A percentile compares a stretch with the other conserved stretches of the same genome.
Conservation (phyloP, 2,797 vertebrate genomes). For the Danio choprae region DNA sequence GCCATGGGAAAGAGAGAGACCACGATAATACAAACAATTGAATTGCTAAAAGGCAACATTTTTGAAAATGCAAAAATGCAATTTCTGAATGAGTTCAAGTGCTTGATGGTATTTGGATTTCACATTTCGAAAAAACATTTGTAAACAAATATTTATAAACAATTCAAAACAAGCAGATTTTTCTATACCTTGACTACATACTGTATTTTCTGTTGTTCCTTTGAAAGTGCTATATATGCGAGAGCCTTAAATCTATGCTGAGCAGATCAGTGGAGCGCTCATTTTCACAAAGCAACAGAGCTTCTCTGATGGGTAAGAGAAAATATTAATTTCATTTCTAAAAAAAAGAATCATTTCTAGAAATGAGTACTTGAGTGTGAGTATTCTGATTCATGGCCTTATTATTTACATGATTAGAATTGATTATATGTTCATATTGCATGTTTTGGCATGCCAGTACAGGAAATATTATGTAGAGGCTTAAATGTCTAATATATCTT, state of each 20-base stretch:
- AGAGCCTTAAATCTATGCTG: not conserved
- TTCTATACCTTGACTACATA: not conserved
- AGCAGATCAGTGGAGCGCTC: not conserved
- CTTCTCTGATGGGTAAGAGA: not conserved
- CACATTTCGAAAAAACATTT: not conserved
- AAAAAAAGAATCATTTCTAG: not conserved
- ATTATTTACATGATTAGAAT: too few species aligned
- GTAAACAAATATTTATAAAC: not conserved
- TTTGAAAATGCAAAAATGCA: not conserved
- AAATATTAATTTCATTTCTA: too few species aligned
- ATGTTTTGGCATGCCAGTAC: too few species aligned
- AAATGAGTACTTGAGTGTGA: not conserved
- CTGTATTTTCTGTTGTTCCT: not conserved
- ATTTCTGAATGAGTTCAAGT: not conserved
- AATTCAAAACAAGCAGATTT: not conserved
- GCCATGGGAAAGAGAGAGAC: not conserved
- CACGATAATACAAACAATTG: not conserved
- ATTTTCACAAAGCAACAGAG: not conserved
- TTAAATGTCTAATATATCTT: not conserved
- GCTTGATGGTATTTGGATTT: conserved; percentile 1
- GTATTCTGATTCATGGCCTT: not conserved
- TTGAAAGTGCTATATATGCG: not conserved
- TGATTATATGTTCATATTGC: too few species aligned
- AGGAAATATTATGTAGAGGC: not conserved
- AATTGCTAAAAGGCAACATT: not conserved